Conservation (phyloP, 2,113 vertebrate species). For the Bubo scandiacus region DNA sequence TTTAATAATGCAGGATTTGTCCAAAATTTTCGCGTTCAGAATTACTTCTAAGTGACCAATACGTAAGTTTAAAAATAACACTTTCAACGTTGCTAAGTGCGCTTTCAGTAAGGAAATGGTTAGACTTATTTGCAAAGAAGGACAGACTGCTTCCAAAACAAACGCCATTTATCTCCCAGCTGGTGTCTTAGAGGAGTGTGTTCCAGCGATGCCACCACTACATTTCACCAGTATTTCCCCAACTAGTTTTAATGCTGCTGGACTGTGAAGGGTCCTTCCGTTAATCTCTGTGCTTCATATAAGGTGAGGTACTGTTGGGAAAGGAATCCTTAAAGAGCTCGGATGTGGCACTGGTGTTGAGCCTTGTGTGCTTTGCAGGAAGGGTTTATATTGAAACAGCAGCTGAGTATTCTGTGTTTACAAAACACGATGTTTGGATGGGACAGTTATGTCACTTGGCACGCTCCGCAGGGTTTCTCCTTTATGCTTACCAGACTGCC, state of each 20-base stretch:
- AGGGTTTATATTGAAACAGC: neutral
- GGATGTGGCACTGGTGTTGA: neutral
- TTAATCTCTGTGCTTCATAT: neutral
- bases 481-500: neutral
- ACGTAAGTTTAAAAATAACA: neutral
- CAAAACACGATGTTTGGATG: neutral
- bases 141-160: neutral
- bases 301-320: neutral
- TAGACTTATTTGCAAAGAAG: neutral
- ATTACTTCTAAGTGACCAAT: neutral
- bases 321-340: neutral
- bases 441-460: neutral
- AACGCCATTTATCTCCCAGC: neutral
- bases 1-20: neutral
- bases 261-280: neutral
- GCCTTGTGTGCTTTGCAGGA: neutral
- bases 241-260: neutral
- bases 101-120: neutral
- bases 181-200: accelerated
- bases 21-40: neutral
- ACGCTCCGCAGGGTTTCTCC: neutral
- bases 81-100: neutral
- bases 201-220: accelerated
- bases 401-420: neutral
- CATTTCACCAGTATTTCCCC: neutral